These are phyloP conservation scores for Mastigias papua DNA, from an alignment of 30 jellyfish, hydroid and myxozoan genomes.

Conservation along the genomic window DNA sequence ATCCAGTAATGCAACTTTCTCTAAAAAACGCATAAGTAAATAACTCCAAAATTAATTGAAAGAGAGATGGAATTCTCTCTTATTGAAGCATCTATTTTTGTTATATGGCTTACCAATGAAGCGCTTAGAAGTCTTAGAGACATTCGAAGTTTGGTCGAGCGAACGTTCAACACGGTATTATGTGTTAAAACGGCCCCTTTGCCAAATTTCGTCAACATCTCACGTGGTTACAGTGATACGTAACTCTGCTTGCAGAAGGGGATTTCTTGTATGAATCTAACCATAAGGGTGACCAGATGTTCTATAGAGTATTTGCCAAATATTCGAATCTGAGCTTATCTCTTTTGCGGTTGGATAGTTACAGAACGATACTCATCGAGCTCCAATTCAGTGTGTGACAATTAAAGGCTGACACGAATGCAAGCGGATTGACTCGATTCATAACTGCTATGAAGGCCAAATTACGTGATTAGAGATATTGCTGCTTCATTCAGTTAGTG, in stretches of 20 bases:
- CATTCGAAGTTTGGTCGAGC: not conserved
- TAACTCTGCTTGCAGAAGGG: not conserved
- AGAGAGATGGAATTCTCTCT: not conserved
- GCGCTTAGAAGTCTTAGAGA: not conserved
- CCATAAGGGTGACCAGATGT: not conserved
- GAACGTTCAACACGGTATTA: not conserved
- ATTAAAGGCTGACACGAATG: too few relatives aligned
- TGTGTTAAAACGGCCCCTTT: constrained; percentile 16
- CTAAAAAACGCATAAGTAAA: too few relatives aligned
- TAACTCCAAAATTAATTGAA: not conserved
- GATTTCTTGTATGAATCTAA: not conserved
- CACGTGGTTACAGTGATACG: not conserved
- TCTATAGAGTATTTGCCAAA: not conserved
- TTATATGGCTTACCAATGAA: not conserved
- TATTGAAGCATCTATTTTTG: not conserved
- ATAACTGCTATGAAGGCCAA: too few relatives aligned
- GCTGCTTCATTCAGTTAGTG: too few relatives aligned
- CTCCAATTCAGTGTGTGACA: not conserved
- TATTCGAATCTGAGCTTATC: not conserved
- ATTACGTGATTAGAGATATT: too few relatives aligned
- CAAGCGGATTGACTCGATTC: too few relatives aligned
- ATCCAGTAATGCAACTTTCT: too few relatives aligned
- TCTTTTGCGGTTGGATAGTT: not conserved
- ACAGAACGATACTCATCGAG: not conserved
- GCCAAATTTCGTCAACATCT: constrained; percentile 1